Evolutionary conservation across 2,797 vertebrate species (phyloP), one percentile per base, ranked within the genome.

Genomic region (Oophaga sylvatica): DNA sequence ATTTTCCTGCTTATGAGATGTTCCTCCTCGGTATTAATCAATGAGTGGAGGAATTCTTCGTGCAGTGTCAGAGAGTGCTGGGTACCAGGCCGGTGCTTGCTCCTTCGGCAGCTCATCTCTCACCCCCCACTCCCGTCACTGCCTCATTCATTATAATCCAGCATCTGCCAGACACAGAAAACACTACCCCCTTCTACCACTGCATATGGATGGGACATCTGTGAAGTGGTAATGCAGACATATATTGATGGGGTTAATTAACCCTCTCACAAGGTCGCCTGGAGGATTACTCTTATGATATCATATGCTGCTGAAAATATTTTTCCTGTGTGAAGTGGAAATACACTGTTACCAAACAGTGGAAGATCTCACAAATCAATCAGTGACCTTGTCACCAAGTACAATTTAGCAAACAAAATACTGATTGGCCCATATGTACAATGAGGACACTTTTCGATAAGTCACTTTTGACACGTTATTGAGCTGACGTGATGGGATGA

Each of bases 81-180:
- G 63, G 84, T 86, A 86, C 84, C 84, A 86, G 76, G 13, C 84
- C 59, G 75, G 62, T 76, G 62, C 48, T 62, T 48, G 76, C 57
- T 56, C 84, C 70, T 53, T 29, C 29, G 26, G 63, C 48, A 31
- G 62, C 62, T 79, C 70, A 35, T 57, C 62, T 60, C 48, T 31
- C 84, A 68, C 75, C 76, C 75, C 84, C n/a, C n/a, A 60, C 84
- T 79, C 60, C 31, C 59, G 41, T 86, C 76, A 70, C 84, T 80
- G 84, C 20, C 75, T 29, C 60, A 67, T 67, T 85, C 75, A n/a
- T 56, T 76, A 76, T 65, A 85, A 68, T 67, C 60, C 73, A 57
- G 22, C 84, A 85, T 77, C 84, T 85, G 84, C 41, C 60, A 67
- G 4, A 85, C 60, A 86, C 84, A 79, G 60, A 70, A 80, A 63